Percentiles rank a stretch among this genome's conserved stretches.
These are phyloP conservation scores for Diachrysia chrysitis DNA, from an alignment of 2,888 invertebrate genomes.

Conservation along the genomic window DNA sequence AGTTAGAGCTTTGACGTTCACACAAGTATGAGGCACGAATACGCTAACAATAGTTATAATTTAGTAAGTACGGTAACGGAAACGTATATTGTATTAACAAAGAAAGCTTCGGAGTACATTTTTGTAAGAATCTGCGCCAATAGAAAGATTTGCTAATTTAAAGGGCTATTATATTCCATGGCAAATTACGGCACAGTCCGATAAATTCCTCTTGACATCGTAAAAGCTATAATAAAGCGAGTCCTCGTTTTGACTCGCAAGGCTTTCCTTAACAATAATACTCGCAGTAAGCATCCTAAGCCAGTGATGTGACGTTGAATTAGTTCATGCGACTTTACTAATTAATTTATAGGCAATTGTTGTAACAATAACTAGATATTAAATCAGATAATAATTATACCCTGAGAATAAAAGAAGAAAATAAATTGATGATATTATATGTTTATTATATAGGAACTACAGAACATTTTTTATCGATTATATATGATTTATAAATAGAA, in stretches of 20 bases:
- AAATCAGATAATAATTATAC: too few species aligned
- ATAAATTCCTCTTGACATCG: conserved; percentile 61
- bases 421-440: too few species aligned
- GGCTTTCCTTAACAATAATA: conserved; percentile 55
- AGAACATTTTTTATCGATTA: too few species aligned
- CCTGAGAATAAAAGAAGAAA: too few species aligned
- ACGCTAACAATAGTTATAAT: too few species aligned
- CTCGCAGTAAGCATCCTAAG: conserved; percentile 50
- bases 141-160: conserved; percentile 42
- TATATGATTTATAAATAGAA: too few species aligned
- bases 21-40: too few species aligned
- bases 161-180: conserved; percentile 47
- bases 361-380: too few species aligned
- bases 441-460: too few species aligned
- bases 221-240: conserved; percentile 58
- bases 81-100: not conserved
- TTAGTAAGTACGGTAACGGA: too few species aligned
- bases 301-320: conserved; percentile 44
- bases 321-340: not conserved
- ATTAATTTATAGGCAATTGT: too few species aligned
- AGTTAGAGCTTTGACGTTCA: too few species aligned
- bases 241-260: conserved; percentile 53
- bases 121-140: conserved; percentile 16
- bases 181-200: conserved; percentile 51
- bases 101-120: conserved; percentile 14